These are phyloP conservation scores for Hylaea fasciaria DNA, from an alignment of 2,888 invertebrate genomes.

Conservation along the genomic window DNA sequence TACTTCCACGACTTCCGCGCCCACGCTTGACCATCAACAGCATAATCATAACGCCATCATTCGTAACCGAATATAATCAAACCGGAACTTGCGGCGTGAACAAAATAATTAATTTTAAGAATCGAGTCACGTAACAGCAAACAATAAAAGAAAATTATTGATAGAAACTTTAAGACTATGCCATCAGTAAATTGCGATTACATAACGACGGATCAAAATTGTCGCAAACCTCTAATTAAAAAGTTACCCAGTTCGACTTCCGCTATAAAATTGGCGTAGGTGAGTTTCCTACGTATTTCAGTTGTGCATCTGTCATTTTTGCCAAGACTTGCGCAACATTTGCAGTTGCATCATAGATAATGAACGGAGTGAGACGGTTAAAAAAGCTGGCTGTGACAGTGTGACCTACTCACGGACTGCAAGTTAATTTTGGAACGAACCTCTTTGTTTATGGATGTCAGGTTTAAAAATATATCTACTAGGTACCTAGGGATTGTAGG, in stretches of 20 bases:
- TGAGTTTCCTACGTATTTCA: conserved; percentile 38
- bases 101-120: conserved; percentile 64
- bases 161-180: conserved; percentile 36
- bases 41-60: conserved; percentile 34
- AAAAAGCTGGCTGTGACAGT: conserved; percentile 46
- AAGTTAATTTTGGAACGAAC: conserved; percentile 58
- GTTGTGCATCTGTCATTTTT: conserved; percentile 59
- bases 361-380: conserved; percentile 54
- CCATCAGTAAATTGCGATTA: conserved; percentile 20
- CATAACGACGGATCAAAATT: conserved; percentile 24
- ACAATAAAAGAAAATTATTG: conserved; percentile 31
- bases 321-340: conserved; percentile 67
- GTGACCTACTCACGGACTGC: conserved; percentile 62
- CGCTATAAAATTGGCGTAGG: conserved; percentile 20
- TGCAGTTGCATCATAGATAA: conserved; percentile 71
- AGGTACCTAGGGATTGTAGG: neutral
- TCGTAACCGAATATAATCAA: conserved; percentile 53
- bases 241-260: conserved; percentile 14
- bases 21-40: conserved; percentile 33
- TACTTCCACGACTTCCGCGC: conserved; percentile 38
- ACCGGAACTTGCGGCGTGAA: conserved; percentile 66
- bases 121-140: conserved; percentile 59
- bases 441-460: conserved; percentile 47
- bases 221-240: conserved; percentile 11
- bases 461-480: conserved; percentile 9